Evolutionary conservation across 2,888 invertebrate genomes (phyloP), one percentile per base, ranked within the genome.

Genomic region (Cosmopolites sordidus): DNA sequence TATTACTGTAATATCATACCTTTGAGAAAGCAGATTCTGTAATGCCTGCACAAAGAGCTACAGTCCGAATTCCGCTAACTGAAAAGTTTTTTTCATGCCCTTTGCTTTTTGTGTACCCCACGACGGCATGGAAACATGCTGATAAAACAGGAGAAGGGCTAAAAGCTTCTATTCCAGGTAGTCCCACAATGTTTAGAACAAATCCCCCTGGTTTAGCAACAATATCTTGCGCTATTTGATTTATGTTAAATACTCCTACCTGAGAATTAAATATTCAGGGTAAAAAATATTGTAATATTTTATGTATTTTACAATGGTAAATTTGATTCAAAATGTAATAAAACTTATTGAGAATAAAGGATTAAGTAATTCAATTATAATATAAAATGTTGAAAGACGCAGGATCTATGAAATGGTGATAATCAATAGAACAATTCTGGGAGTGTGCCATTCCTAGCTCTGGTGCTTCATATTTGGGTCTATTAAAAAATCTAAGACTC

Each of bases 151-250:
- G 78, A 18, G 73, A 66, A 11, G 74, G 69, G 2, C 75, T 69
- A 50, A 73, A 65, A 0, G 74, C 66, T 48, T 69, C 69, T 27
- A 76, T 62, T 2, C 79, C 79, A 47, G 73, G 71, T 12, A 75
- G 67, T 14, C 79, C 78, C 6, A 78, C 70, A 33, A 78, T 67
- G 62, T 80, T 80, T n/a, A 52, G 2, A 8, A 81, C 70, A 49
- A 80, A 72, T 9, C 75, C 71, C 11, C 79, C 79, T 1, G 79
- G 79, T 37, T 63, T 61, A 3, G 73, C 73, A 3, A 70, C 67
- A 9, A 70, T 69, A 61, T 75, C 71, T 55, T 66, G 71, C 12
- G 75, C 70, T 61, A 77, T 15, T 37, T 52, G 46, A 43, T 55
- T 52, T 8, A 55, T 42, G 17, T 54, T 58, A 42, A 55, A n/a